A percentile compares a stretch with the other conserved stretches of the same genome.
These are phyloP conservation scores for Patella pellucida DNA, from an alignment of 2,888 invertebrate species.

Conservation along the genomic window DNA sequence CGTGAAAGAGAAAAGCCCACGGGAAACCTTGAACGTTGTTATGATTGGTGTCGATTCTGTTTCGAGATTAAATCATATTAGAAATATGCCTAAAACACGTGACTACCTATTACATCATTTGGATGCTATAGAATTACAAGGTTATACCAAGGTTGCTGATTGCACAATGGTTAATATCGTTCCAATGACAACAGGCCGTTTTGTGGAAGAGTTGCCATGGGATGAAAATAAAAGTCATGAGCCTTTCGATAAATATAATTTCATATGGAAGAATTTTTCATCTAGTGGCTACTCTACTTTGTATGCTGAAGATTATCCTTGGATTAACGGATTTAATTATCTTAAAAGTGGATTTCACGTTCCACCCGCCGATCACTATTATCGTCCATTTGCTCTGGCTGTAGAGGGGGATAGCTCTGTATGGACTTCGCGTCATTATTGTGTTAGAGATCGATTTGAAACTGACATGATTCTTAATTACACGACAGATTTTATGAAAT, in stretches of 20 bases:
- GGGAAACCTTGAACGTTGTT: conserved; percentile 76
- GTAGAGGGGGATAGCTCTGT: conserved; percentile 48
- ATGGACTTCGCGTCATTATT: conserved; percentile 63
- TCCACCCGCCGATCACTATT: conserved; percentile 87
- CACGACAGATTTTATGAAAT: conserved; percentile 73
- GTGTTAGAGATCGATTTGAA: conserved; percentile 79
- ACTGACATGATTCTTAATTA: conserved; percentile 80
- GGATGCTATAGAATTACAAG: conserved; percentile 83
- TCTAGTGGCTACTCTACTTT: conserved; percentile 82
- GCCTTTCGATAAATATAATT: conserved; percentile 74
- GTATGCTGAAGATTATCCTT: conserved; percentile 85
- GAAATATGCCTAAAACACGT: conserved; percentile 82
- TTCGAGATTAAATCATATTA: conserved; percentile 85
- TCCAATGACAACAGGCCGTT: conserved; percentile 76
- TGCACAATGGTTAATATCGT: conserved; percentile 92
- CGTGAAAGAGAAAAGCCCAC: neutral
- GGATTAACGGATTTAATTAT: conserved; percentile 85
- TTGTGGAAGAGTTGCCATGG: conserved; percentile 26
- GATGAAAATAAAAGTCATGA: conserved; percentile 15
- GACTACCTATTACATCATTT: conserved; percentile 77
- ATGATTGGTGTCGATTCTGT: conserved; percentile 87
- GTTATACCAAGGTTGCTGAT: conserved; percentile 93
- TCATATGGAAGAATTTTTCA: conserved; percentile 86
- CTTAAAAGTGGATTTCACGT: conserved; percentile 79
- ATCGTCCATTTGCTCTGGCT: conserved; percentile 80